These are phyloP conservation scores for Drosophila ananassae DNA, from an alignment of 1,140 invertebrate genomes.

Conservation along the genomic window DNA sequence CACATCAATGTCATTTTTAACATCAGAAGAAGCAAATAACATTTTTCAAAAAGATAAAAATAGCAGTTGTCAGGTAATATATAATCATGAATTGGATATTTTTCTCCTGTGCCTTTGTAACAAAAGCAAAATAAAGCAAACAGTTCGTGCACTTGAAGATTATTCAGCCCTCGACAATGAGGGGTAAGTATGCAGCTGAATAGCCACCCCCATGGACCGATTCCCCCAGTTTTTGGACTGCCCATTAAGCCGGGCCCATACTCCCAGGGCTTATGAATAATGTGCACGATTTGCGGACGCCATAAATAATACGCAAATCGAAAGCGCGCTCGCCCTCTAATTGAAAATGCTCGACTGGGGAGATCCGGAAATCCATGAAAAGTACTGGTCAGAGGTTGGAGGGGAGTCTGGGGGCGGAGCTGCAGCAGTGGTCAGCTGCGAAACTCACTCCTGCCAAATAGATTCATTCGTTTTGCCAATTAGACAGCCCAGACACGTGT, in stretches of 20 bases:
- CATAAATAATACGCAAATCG: conserved; percentile 82
- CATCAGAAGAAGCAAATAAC: too few relatives aligned
- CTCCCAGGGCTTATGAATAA: conserved; percentile 72
- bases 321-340: conserved; percentile 79
- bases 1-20: too few relatives aligned
- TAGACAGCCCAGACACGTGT: conserved; percentile 79
- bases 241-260: conserved; percentile 65
- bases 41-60: too few relatives aligned
- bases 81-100: not conserved
- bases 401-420: not conserved
- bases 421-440: conserved; percentile 38
- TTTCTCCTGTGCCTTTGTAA: not conserved
- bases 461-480: conserved; percentile 78
- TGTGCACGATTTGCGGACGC: conserved; percentile 77
- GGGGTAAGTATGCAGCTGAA: conserved; percentile 13
- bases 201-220: conserved; percentile 9
- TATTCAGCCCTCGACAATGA: conserved; percentile 32
- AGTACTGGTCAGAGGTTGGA: not conserved
- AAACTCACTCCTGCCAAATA: conserved; percentile 32
- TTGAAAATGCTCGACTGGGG: conserved; percentile 67
- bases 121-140: conserved; percentile 6
- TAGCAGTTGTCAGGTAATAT: too few relatives aligned
- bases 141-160: conserved; percentile 15
- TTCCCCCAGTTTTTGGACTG: conserved; percentile 10
- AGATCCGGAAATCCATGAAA: conserved; percentile 26